Percentiles rank a stretch among this genome's conserved stretches.
Evolutionary conservation across 2,888 invertebrate species (phyloP).

Genomic region (Hypsopygia costalis): DNA sequence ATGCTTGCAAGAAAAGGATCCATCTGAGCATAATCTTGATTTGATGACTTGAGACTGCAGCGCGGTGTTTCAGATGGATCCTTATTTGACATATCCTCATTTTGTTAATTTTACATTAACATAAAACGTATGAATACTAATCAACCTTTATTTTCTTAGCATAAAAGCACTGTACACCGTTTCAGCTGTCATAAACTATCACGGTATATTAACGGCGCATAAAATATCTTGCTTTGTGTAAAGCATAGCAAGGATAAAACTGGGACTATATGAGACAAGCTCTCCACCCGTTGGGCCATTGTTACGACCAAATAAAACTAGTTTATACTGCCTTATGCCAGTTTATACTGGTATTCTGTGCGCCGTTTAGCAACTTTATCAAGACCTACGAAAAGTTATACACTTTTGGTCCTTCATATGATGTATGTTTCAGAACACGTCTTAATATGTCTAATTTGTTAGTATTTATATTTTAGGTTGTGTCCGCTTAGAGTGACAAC

Average conservation of each 20-base stretch:
- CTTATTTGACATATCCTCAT: too few relatives aligned
- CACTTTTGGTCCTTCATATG: too few relatives aligned
- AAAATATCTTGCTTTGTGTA: slow-evolving; percentile 13
- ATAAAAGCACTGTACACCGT: neutral
- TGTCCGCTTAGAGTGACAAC: too few relatives aligned
- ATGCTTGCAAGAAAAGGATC: too few relatives aligned
- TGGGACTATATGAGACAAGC: slow-evolving; percentile 25
- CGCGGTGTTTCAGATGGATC: too few relatives aligned
- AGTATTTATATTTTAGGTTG: too few relatives aligned
- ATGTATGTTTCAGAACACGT: too few relatives aligned
- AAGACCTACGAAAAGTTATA: slow-evolving; percentile 23
- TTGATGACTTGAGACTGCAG: too few relatives aligned
- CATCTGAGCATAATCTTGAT: too few relatives aligned
- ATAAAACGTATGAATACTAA: too few relatives aligned
- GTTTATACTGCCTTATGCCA: slow-evolving; percentile 34
- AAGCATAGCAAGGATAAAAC: slow-evolving; percentile 29
- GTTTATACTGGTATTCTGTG: slow-evolving; percentile 36
- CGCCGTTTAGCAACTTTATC: slow-evolving; percentile 54
- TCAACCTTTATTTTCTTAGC: neutral
- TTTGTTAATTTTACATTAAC: too few relatives aligned
- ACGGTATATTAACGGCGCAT: slow-evolving; percentile 25
- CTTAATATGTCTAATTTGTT: too few relatives aligned
- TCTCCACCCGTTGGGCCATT: slow-evolving; percentile 39
- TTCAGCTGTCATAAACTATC: slow-evolving; percentile 16
- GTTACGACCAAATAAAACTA: slow-evolving; percentile 60